Evolutionary conservation across 2,888 invertebrate species (phyloP), one percentile per base, ranked within the genome.

Genomic region (Dasysyrphus albostriatus): DNA sequence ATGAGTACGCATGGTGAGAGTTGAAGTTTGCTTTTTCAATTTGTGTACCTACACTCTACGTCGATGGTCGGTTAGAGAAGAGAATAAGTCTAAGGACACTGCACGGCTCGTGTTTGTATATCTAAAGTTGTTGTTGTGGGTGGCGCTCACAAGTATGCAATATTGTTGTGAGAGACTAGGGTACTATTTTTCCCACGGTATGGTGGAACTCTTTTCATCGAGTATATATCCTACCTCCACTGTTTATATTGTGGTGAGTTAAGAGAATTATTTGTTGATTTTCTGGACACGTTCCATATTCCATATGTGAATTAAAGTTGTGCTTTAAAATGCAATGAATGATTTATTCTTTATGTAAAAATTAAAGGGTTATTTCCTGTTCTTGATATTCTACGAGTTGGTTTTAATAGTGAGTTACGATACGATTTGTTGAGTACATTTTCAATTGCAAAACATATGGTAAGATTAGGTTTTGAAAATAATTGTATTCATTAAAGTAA

Each of bases 241-340:
- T 87, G 87, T 87, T 87, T 87, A 87, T 87, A 75, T 87, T 82
- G 87, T 83, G 87, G 87, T 87, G 83, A 87, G 78, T 79, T 78
- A 19, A 56, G 51, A 75, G 72, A 87, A 65, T 74, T 83, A 87
- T 87, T 87, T 87, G 87, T 87, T 87, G 87, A 87, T 87, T 87
- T 87, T 75, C 87, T 79, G 70, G 78, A 83, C 82, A 83, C 75
- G 75, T 83, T 87, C 78, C 72, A 65, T 72, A 61, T 83, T 87
- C 78, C 72, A 65, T 72, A 61, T 72, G 72, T 61, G 63, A 78
- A 74, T 29, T 84, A 63, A 78, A 76, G 78, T 61, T 67, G 61
- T 59, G 61, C 74, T 70, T 69, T 16, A 42, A 76, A 76, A 72
- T 70, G 49, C 79, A 61, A 32, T 44, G 67, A 65, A 47, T 58